A percentile compares a stretch with the other conserved stretches of the same genome.
Conservation (phyloP, 2,888 invertebrate genomes). For the Trichogramma dendrolimi region DNA sequence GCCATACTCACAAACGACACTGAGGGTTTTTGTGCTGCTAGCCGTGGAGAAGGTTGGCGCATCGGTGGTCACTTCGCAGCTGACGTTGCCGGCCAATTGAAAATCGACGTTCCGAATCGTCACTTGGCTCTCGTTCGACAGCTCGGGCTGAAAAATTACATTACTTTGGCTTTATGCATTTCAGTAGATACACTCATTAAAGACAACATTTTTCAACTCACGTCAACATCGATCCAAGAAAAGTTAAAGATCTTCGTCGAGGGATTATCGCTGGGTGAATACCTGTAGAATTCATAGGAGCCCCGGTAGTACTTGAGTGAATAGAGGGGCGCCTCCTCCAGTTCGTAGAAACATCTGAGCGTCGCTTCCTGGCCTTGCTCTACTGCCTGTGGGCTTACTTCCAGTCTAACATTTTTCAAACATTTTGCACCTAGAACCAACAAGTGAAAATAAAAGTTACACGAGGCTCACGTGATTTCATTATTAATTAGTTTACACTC, state of each 20-base stretch:
- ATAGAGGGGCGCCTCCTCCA: constrained; percentile 73
- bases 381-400: constrained; percentile 68
- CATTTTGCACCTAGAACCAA: constrained; percentile 59
- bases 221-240: constrained; percentile 75
- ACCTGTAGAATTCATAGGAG: constrained; percentile 78
- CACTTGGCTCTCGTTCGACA: constrained; percentile 72
- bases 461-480: background rate
- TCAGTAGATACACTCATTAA: background rate
- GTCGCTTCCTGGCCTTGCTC: constrained; percentile 66
- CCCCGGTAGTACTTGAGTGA: constrained; percentile 86
- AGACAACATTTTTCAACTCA: constrained; percentile 56
- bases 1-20: constrained; percentile 69
- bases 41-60: constrained; percentile 68
- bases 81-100: constrained; percentile 70
- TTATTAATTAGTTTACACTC: too few relatives aligned
- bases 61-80: constrained; percentile 75
- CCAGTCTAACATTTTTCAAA: constrained; percentile 67
- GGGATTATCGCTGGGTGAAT: constrained; percentile 71
- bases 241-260: constrained; percentile 70
- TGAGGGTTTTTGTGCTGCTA: constrained; percentile 63
- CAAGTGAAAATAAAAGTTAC: constrained; percentile 33
- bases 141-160: constrained; percentile 60
- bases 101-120: constrained; percentile 67
- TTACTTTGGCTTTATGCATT: background rate
- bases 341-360: constrained; percentile 71